phyloP scores from a whole-genome alignment of 2,113 vertebrate genomes.

The Aptenodytes forsteri region DNA sequence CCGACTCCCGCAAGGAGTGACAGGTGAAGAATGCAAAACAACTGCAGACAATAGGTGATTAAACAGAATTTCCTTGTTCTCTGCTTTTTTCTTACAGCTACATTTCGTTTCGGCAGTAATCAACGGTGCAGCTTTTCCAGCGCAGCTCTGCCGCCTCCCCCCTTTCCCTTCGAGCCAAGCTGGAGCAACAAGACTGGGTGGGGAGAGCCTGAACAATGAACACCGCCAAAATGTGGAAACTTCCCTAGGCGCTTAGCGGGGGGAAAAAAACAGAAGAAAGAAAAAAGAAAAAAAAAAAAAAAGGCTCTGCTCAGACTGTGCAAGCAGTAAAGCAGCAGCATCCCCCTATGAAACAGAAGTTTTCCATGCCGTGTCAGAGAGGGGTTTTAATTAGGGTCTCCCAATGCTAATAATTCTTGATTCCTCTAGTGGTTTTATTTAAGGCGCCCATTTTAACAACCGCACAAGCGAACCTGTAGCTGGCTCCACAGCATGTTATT shows the following conservation, averaged over 20 bases:
- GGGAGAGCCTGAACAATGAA: slow-evolving; percentile 26
- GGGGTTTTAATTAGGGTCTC: neutral
- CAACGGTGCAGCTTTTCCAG: neutral
- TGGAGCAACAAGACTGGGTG: neutral
- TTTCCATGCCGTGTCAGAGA: neutral
- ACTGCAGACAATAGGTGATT: slow-evolving; percentile 33
- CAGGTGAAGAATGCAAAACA: slow-evolving; percentile 57
- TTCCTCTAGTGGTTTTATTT: neutral
- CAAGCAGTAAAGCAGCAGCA: neutral
- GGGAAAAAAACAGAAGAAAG: neutral
- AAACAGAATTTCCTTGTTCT: slow-evolving; percentile 42
- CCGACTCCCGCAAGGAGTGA: slow-evolving; percentile 33
- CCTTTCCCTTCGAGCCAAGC: neutral
- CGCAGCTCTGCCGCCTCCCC: neutral
- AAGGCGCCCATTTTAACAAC: neutral
- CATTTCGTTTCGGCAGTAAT: neutral
- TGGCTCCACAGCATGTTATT: neutral
- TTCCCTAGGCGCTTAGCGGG: neutral
- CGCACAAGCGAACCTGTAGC: neutral
- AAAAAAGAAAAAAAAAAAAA: neutral
- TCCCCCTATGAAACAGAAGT: neutral
- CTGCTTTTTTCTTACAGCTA: neutral
- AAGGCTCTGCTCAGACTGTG: neutral
- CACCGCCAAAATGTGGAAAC: neutral
- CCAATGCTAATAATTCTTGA: neutral